Evolutionary conservation across 2,888 invertebrate species (phyloP).

Genomic region (Volucella inanis): DNA sequence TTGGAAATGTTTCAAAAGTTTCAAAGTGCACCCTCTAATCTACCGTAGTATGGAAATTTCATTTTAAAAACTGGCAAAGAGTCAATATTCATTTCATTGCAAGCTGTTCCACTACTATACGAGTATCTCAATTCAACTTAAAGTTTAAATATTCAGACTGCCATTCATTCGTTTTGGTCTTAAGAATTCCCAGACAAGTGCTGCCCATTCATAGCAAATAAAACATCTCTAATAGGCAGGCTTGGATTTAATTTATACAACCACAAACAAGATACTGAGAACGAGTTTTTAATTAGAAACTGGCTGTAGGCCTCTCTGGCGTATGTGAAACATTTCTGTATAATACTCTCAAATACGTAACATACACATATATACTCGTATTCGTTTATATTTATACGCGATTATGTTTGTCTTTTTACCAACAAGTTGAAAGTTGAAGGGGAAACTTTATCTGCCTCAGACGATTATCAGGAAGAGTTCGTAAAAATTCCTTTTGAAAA

Average conservation of each 20-base stretch:
- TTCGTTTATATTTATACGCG: no score
- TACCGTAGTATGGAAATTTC: background rate
- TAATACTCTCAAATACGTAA: no score
- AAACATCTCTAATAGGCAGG: background rate
- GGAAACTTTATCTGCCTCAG: background rate
- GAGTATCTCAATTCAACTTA: slow-evolving; percentile 6
- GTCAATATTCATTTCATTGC: slow-evolving; percentile 20
- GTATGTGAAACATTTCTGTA: slow-evolving; percentile 18
- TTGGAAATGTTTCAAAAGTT: slow-evolving; percentile 33
- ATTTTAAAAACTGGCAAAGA: slow-evolving; percentile 26
- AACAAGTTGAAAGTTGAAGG: background rate
- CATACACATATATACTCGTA: no score
- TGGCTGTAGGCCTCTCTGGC: slow-evolving; percentile 8
- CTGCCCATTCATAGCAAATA: background rate
- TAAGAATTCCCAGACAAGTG: no score
- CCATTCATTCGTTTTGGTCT: background rate
- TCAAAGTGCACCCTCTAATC: background rate
- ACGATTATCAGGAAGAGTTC: background rate
- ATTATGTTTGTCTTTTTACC: background rate
- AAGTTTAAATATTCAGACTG: slow-evolving; percentile 25
- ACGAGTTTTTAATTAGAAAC: slow-evolving; percentile 30
- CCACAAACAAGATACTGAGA: background rate
- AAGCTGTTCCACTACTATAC: no score
- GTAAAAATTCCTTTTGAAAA: no score
- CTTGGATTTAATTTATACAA: slow-evolving; percentile 1